A percentile compares a stretch with the other conserved stretches of the same genome.
Conservation (phyloP, 1,140 invertebrate species). For the Drosophila kohkoa region DNA sequence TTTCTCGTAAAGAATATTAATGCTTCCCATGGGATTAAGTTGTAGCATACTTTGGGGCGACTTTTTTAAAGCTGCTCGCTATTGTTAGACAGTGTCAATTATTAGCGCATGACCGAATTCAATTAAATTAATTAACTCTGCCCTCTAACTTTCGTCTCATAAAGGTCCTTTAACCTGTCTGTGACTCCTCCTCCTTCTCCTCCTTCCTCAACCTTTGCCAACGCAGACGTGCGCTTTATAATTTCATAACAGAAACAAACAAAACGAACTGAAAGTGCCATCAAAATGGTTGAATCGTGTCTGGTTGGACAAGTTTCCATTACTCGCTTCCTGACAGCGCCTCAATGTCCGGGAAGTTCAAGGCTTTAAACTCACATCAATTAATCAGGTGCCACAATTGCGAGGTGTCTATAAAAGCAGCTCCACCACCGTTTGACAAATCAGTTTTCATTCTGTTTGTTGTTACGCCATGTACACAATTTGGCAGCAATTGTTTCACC, state of each 20-base stretch:
- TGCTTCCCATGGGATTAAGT: constrained; percentile 7
- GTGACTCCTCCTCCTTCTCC: neutral
- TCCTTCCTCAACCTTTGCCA: neutral
- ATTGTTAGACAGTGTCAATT: constrained; percentile 28
- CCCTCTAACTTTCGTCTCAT: constrained; percentile 16
- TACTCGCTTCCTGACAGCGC: constrained; percentile 54
- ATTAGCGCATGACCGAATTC: constrained; percentile 45
- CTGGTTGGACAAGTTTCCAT: constrained; percentile 61
- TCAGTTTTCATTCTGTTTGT: constrained; percentile 23
- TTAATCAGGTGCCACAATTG: constrained; percentile 33
- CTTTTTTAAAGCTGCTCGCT: neutral
- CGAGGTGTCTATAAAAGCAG: constrained; percentile 54
- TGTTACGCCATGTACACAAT: constrained; percentile 43
- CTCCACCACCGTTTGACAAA: neutral
- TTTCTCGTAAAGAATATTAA: neutral
- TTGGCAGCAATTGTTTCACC: constrained; percentile 50
- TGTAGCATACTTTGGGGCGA: constrained; percentile 12
- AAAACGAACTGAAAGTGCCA: constrained; percentile 41
- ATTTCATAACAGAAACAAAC: constrained; percentile 60
- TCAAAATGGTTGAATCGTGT: constrained; percentile 48
- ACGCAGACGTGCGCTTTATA: constrained; percentile 40
- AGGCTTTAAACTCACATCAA: constrained; percentile 56
- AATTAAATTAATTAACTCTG: constrained; percentile 72
- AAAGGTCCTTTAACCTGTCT: constrained; percentile 9
- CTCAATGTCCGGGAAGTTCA: constrained; percentile 39